Base-by-base conservation (phyloP, 2,113 vertebrate species). In the Notarius lentiginosus region DNA sequence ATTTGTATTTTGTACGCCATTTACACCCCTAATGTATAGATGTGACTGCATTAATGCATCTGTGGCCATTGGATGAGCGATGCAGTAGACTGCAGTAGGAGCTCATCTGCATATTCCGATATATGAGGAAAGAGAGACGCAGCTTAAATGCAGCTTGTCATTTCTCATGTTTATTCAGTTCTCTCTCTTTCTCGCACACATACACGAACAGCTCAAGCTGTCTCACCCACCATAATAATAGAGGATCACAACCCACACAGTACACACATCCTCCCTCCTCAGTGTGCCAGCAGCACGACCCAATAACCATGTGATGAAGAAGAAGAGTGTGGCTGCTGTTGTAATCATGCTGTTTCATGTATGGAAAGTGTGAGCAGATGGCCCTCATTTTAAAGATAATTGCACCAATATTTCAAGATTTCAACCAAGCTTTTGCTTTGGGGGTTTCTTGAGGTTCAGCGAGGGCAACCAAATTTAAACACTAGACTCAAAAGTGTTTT, bases 101-200 rank as follows among this genome's bases (percentile, higher is more conserved):
- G 75, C 61, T 83, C 85, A 89, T 86, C 55, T 85, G 20, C 34
- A 65, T 65, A 63, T n/a, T 15, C 34, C 6, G 7, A 68, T 49
- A 84, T 61, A 79, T 70, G 11, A 51, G 68, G 75, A 15, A 34
- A 18, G 58, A 76, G 56, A 83, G 47, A 51, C 17, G 5, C 79
- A 70, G 34, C 58, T 84, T 61, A 79, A 89, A 85, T 66, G 60
- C 34, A 68, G 77, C 49, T 41, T 18, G 53, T 79, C 85, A 49
- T 89, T 75, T 56, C 58, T 80, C 82, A 61, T 79, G 75, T 89
- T 68, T 70, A 72, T 86, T 86, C 51, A 81, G 53, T 70, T n/a
- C 77, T 75, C 75, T 76, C 34, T 51, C 55, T 9, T 8, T 9
- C 80, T 68, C 68, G 79, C 76, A 81, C 75, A 82, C 30, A 60